These are phyloP conservation scores for Eulemur macaco DNA, from an alignment of 2,113 vertebrate species.

Conservation along the genomic window DNA sequence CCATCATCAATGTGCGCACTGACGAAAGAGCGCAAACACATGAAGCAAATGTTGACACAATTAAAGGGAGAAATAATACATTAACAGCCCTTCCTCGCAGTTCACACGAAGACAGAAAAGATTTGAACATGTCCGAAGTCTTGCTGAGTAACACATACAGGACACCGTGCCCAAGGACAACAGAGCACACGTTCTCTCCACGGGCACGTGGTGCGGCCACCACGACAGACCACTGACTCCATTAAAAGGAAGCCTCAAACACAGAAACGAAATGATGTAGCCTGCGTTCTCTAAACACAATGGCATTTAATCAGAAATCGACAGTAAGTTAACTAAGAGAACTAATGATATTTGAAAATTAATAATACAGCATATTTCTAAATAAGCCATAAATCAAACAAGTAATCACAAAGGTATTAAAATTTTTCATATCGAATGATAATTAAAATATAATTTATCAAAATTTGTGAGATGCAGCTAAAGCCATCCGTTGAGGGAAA, in stretches of 20 bases:
- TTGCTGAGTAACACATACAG: background rate
- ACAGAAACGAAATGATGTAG: background rate
- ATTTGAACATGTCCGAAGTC: background rate
- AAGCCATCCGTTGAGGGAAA: background rate
- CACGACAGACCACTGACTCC: background rate
- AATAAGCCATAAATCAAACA: background rate
- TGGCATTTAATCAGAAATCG: background rate
- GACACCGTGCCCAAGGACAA: background rate
- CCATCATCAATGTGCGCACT: rapidly evolving
- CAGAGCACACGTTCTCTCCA: background rate
- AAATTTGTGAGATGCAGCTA: background rate
- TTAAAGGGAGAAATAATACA: background rate
- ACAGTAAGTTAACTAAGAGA: background rate
- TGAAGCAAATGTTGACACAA: background rate
- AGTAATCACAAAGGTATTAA: background rate
- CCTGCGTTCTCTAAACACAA: background rate
- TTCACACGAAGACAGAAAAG: background rate
- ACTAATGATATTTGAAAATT: background rate
- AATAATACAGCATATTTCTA: background rate
- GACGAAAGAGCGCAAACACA: background rate
- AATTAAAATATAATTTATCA: background rate
- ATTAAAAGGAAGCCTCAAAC: background rate
- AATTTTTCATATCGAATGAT: background rate
- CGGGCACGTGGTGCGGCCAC: rapidly evolving
- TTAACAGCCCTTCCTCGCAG: background rate